phyloP scores from a whole-genome alignment of 2,113 vertebrate species.

The Rana temporaria region DNA sequence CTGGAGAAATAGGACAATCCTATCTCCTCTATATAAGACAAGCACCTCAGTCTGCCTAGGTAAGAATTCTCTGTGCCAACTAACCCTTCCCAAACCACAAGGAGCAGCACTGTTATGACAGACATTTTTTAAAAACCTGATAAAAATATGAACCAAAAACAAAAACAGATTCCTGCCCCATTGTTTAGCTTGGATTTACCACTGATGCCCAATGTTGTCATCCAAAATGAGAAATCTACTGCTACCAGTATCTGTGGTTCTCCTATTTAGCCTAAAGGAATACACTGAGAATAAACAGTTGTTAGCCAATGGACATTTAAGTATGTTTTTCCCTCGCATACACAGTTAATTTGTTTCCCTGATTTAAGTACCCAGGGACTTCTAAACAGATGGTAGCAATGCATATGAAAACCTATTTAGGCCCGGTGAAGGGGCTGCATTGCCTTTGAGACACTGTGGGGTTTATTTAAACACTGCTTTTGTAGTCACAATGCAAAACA shows the following conservation, averaged over 20 bases:
- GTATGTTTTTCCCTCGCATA: conserved; percentile 31
- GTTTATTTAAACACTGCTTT: conserved; percentile 44
- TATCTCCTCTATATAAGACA: too few relatives aligned
- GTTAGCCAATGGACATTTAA: conserved; percentile 34
- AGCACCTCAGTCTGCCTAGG: too few relatives aligned
- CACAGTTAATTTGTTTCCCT: conserved; percentile 44
- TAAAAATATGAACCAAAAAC: too few relatives aligned
- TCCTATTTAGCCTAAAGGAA: background rate
- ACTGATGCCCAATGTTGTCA: background rate
- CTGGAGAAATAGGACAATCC: too few relatives aligned
- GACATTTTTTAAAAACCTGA: too few relatives aligned
- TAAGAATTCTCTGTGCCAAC: too few relatives aligned
- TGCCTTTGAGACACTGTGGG: conserved; percentile 22
- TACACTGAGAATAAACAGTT: background rate
- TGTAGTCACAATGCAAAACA: conserved; percentile 17
- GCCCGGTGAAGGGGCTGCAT: conserved; percentile 24
- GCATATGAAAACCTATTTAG: conserved; percentile 39
- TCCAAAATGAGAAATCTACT: background rate
- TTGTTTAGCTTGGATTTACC: background rate
- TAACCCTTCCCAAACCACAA: too few relatives aligned
- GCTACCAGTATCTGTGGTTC: background rate
- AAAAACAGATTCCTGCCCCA: too few relatives aligned
- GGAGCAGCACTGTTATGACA: too few relatives aligned
- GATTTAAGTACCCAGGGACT: conserved; percentile 35
- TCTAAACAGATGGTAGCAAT: conserved; percentile 47